phyloP scores from a whole-genome alignment of 2,113 vertebrate genomes.

The Tragulus kanchil region DNA sequence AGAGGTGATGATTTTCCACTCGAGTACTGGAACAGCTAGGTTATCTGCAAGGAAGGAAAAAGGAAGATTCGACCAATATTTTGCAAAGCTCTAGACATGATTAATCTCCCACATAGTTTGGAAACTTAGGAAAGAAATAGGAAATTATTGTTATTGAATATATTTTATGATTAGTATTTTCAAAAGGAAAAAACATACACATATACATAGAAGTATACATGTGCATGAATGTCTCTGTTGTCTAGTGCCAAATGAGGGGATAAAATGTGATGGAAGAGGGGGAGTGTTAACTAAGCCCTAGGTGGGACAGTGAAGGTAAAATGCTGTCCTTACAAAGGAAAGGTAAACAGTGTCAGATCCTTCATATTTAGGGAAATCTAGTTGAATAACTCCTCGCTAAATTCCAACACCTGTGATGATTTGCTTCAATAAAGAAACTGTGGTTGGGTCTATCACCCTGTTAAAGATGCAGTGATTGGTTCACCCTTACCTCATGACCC shows the following conservation, averaged over 20 bases:
- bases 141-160: constrained; percentile 10
- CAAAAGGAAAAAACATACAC: background rate
- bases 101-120: background rate
- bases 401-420: background rate
- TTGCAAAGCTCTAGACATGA: background rate
- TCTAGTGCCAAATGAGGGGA: background rate
- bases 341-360: background rate
- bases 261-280: background rate
- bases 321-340: background rate
- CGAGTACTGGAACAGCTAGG: background rate
- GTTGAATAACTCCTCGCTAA: background rate
- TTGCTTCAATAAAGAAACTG: background rate
- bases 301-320: background rate
- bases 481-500: background rate
- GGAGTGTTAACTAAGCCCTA: background rate
- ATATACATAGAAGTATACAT: background rate
- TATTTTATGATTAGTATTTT: background rate
- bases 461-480: background rate
- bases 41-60: background rate
- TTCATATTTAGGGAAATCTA: background rate
- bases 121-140: background rate
- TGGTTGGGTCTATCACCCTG: too few species aligned
- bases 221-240: background rate
- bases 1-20: background rate
- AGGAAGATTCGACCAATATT: background rate